These are phyloP conservation scores for Triplophysa bombifrons DNA, from an alignment of 2,797 vertebrate genomes.

Conservation along the genomic window DNA sequence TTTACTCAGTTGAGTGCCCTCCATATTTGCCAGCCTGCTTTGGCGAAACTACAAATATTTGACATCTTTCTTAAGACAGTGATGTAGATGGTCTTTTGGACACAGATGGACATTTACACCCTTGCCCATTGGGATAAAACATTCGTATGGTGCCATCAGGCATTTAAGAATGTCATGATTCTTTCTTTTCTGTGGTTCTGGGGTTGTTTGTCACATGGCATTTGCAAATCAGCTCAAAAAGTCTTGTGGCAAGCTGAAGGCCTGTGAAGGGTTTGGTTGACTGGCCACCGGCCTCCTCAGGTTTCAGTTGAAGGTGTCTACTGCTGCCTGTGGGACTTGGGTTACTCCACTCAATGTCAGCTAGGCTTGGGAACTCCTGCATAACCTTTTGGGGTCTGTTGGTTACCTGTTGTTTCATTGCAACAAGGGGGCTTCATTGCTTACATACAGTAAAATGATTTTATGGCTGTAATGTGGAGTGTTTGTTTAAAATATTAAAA, in stretches of 20 bases:
- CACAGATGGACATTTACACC: not conserved
- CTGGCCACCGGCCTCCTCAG: conserved; percentile 64
- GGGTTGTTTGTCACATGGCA: not conserved
- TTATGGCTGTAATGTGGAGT: too few relatives aligned
- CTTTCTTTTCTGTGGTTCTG: not conserved
- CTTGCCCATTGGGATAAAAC: not conserved
- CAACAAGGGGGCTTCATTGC: too few relatives aligned
- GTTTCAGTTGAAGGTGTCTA: conserved; percentile 66
- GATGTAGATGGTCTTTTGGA: not conserved
- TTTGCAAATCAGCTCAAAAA: not conserved
- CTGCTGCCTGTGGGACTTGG: conserved; percentile 61
- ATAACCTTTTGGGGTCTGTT: conserved; percentile 32
- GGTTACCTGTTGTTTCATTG: conserved; percentile 9
- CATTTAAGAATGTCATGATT: not conserved
- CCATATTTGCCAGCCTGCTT: not conserved
- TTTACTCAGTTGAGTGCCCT: not conserved
- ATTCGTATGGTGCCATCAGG: not conserved
- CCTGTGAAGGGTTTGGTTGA: conserved; percentile 52
- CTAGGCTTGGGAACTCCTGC: conserved; percentile 20
- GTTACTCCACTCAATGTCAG: conserved; percentile 63
- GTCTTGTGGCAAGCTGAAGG: conserved; percentile 15
- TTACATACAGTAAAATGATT: too few relatives aligned
- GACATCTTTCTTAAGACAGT: not conserved
- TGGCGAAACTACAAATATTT: not conserved
- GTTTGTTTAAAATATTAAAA: too few relatives aligned